Evolutionary conservation across 1,140 invertebrate genomes (phyloP).

Genomic region (Helicoverpa armigera): DNA sequence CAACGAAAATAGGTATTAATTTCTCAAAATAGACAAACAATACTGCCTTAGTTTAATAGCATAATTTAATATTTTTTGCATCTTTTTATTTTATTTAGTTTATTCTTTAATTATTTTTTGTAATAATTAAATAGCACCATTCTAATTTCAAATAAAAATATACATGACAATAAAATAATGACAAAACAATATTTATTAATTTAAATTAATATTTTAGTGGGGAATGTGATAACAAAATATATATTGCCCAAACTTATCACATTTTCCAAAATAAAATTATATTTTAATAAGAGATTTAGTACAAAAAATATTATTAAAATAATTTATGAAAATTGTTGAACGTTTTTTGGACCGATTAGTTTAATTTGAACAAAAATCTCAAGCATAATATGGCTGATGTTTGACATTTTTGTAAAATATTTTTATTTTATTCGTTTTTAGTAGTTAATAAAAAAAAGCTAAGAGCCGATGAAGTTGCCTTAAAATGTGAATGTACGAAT

Average conservation of each 20-base stretch:
- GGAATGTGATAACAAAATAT: conserved; percentile 59
- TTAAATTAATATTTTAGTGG: conserved; percentile 50
- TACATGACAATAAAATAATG: conserved; percentile 49
- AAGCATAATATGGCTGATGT: conserved; percentile 80
- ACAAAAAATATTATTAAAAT: conserved; percentile 52
- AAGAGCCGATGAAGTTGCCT: conserved; percentile 72
- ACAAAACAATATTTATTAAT: conserved; percentile 45
- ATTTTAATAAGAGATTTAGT: conserved; percentile 51
- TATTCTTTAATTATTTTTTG: conserved; percentile 12
- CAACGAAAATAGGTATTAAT: conserved; percentile 45
- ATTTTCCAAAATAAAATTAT: conserved; percentile 62
- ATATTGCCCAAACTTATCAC: conserved; percentile 75
- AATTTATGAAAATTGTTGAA: conserved; percentile 47
- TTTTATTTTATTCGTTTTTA: conserved; percentile 57
- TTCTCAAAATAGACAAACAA: conserved; percentile 39
- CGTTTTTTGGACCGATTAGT: conserved; percentile 66
- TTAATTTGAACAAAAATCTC: conserved; percentile 76
- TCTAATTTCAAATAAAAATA: conserved; percentile 16
- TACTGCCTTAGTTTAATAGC: conserved; percentile 39
- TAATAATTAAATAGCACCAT: conserved; percentile 18
- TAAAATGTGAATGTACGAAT: conserved; percentile 76
- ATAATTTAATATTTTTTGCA: conserved; percentile 36
- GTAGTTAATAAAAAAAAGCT: conserved; percentile 58
- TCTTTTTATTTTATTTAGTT: conserved; percentile 15
- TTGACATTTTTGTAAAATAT: conserved; percentile 80